A percentile compares a stretch with the other conserved stretches of the same genome.
phyloP scores from a whole-genome alignment of 1,140 invertebrate genomes.

The Tetramorium simillimum region DNA sequence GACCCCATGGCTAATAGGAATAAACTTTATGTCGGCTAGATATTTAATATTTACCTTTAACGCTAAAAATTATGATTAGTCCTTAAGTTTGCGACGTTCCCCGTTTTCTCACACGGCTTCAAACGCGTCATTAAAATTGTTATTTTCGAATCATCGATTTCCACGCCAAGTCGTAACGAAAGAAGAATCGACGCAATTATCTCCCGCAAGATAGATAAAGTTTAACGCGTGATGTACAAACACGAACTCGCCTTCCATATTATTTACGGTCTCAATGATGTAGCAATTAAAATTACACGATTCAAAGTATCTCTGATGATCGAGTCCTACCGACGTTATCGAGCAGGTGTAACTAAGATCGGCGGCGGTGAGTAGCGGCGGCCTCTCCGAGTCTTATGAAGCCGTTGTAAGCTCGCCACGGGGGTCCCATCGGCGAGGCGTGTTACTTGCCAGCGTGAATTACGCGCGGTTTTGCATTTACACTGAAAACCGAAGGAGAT shows the following conservation, averaged over 20 bases:
- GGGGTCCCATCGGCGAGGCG: slow-evolving; percentile 79
- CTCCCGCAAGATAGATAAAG: background rate
- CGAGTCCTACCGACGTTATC: slow-evolving; percentile 12
- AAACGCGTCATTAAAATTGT: background rate
- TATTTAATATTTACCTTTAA: background rate
- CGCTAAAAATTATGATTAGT: background rate
- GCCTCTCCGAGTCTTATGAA: slow-evolving; percentile 78
- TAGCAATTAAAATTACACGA: slow-evolving; percentile 57
- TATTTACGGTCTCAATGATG: slow-evolving; percentile 40
- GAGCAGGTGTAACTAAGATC: slow-evolving; percentile 52
- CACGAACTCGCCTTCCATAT: background rate
- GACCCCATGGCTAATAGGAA: slow-evolving; percentile 10
- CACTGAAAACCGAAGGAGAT: slow-evolving; percentile 75
- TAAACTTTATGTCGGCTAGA: background rate
- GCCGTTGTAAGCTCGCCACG: slow-evolving; percentile 82
- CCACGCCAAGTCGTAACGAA: background rate
- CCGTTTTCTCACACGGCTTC: background rate
- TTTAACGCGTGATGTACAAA: background rate
- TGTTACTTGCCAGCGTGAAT: slow-evolving; percentile 83
- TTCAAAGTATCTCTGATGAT: slow-evolving; percentile 27
- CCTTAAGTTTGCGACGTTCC: background rate
- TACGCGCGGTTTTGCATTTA: slow-evolving; percentile 83
- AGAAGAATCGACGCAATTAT: background rate
- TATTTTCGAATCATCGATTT: too few species aligned
- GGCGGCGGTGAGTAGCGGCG: slow-evolving; percentile 29